Conservation (phyloP, 2,888 invertebrate genomes). For the Ashinkailepas kermadecensis region DNA sequence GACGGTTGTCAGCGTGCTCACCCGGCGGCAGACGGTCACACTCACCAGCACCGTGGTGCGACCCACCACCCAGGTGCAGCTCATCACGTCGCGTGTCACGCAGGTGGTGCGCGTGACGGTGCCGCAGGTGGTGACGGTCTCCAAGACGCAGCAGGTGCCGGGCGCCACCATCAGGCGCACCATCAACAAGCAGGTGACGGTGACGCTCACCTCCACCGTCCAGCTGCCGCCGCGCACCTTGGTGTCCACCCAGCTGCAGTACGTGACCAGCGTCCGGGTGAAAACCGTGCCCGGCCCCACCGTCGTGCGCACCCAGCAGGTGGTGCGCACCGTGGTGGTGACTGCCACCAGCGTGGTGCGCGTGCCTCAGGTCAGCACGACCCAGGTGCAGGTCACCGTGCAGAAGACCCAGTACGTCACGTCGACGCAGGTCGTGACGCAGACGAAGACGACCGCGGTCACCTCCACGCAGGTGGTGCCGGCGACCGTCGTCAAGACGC, state of each 20-base stretch:
- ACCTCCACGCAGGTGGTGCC: background rate
- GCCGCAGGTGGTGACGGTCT: constrained; percentile 29
- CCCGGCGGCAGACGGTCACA: background rate
- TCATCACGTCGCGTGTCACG: constrained; percentile 26
- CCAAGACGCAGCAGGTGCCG: constrained; percentile 26
- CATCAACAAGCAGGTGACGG: constrained; percentile 27
- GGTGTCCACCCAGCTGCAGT: constrained; percentile 27
- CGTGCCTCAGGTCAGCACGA: background rate
- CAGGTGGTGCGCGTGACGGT: constrained; percentile 27
- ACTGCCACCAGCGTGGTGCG: background rate
- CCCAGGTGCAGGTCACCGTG: background rate
- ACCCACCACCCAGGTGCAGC: constrained; percentile 25
- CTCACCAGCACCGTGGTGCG: constrained; percentile 9
- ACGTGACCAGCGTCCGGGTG: background rate
- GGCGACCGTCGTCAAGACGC: background rate
- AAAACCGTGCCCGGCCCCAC: background rate
- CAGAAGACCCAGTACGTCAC: background rate
- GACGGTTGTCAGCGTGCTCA: background rate
- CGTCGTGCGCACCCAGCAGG: background rate
- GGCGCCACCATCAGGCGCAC: constrained; percentile 27
- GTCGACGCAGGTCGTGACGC: background rate
- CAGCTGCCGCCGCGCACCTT: constrained; percentile 29
- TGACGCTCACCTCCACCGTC: constrained; percentile 27
- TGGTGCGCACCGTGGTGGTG: background rate
- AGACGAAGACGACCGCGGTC: background rate